Evolutionary conservation across 2,113 vertebrate genomes (phyloP).

Genomic region (Heterotis niloticus): DNA sequence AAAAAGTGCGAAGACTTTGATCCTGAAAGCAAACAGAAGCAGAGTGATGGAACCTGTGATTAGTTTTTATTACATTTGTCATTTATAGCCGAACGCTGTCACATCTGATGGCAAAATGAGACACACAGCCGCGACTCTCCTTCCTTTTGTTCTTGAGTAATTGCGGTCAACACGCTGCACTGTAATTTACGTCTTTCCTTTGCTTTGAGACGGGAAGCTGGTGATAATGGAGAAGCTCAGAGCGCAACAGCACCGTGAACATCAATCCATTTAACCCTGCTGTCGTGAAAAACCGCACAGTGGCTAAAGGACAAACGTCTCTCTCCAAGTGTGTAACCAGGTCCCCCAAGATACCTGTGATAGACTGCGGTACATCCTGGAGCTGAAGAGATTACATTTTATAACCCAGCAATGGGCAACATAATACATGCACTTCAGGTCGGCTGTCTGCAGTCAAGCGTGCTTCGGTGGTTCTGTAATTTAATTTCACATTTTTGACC

Average conservation of each 20-base stretch:
- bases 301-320: neutral
- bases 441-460: slow-evolving; percentile 1
- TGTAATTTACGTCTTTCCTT: neutral
- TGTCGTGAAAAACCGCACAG: neutral
- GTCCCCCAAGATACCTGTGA: neutral
- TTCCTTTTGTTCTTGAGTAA: slow-evolving; percentile 17
- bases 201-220: neutral
- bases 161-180: neutral
- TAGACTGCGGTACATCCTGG: neutral
- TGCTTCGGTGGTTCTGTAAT: slow-evolving; percentile 1
- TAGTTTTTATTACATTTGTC: slow-evolving; percentile 46
- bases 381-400: neutral
- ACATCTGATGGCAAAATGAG: slow-evolving; percentile 50
- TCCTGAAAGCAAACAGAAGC: slow-evolving; percentile 65
- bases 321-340: neutral
- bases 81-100: slow-evolving; percentile 61
- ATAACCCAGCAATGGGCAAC: neutral
- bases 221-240: neutral
- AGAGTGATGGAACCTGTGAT: slow-evolving; percentile 65
- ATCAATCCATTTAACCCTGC: neutral
- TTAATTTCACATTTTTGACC: slow-evolving; percentile 6
- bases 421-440: neutral
- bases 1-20: slow-evolving; percentile 45
- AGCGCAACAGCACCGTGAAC: neutral
- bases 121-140: slow-evolving; percentile 55